phyloP scores from a whole-genome alignment of 2,797 vertebrate genomes.

The Periparus ater region DNA sequence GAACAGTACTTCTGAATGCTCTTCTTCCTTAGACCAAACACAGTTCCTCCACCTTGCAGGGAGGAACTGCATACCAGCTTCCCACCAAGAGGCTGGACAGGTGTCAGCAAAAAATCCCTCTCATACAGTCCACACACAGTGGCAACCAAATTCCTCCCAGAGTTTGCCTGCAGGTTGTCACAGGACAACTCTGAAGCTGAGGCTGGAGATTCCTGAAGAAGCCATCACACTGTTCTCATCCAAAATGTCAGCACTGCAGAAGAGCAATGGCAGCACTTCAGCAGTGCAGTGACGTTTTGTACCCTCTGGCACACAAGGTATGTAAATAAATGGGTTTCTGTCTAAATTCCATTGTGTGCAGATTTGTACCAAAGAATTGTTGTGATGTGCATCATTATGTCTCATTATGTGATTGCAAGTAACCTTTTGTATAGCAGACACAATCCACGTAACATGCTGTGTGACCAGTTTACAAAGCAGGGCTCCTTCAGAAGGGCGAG shows the following conservation, averaged over 20 bases:
- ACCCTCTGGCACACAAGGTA: conserved; percentile 39
- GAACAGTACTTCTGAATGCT: not conserved
- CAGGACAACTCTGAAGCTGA: not conserved
- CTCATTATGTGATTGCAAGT: conserved; percentile 68
- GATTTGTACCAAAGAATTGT: conserved; percentile 57
- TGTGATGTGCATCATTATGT: conserved; percentile 67
- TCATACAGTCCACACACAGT: fast-evolving
- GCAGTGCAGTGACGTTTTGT: not conserved
- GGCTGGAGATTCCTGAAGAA: not conserved
- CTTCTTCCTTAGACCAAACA: not conserved
- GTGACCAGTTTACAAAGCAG: conserved; percentile 68
- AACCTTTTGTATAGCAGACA: conserved; percentile 65
- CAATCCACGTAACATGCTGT: conserved; percentile 34
- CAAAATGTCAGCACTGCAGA: conserved; percentile 17
- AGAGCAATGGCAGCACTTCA: conserved; percentile 11
- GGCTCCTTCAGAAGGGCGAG: conserved; percentile 44
- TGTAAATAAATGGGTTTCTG: conserved; percentile 59
- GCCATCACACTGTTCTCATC: not conserved
- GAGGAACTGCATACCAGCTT: not conserved
- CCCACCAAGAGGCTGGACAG: not conserved
- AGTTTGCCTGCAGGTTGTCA: not conserved
- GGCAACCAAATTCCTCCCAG: not conserved
- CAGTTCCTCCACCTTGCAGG: not conserved
- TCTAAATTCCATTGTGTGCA: conserved; percentile 51
- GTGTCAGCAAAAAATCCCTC: not conserved